A percentile compares a stretch with the other conserved stretches of the same genome.
phyloP scores from a whole-genome alignment of 2,888 invertebrate species.

The Platynereis dumerilii region DNA sequence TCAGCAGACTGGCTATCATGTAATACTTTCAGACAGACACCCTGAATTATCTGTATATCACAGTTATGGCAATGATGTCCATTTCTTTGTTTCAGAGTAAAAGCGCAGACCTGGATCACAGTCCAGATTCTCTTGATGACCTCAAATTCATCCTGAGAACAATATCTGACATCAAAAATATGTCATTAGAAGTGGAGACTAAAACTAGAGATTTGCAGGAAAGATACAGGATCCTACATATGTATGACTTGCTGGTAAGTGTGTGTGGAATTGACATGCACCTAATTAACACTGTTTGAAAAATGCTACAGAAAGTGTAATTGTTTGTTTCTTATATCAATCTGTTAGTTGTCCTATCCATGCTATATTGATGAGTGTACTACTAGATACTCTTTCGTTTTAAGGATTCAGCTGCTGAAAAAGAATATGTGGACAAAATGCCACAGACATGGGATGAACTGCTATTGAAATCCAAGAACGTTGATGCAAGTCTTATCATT shows the following conservation, averaged over 20 bases:
- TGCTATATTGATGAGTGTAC: too few relatives aligned
- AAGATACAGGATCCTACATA: slow-evolving; percentile 76
- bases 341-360: too few relatives aligned
- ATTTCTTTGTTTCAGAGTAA: slow-evolving; percentile 30
- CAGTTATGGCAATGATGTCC: too few relatives aligned
- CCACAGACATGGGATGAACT: slow-evolving; percentile 61
- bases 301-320: too few relatives aligned
- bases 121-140: slow-evolving; percentile 79
- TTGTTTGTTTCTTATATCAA: too few relatives aligned
- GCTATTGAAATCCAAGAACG: slow-evolving; percentile 62
- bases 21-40: too few relatives aligned
- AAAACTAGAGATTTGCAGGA: slow-evolving; percentile 77
- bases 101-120: slow-evolving; percentile 72
- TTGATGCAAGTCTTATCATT: slow-evolving; percentile 65
- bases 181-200: slow-evolving; percentile 80
- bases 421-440: slow-evolving; percentile 49
- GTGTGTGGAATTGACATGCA: not conserved
- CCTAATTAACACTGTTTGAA: not conserved
- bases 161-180: slow-evolving; percentile 76
- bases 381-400: too few relatives aligned
- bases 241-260: slow-evolving; percentile 69
- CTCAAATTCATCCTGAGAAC: slow-evolving; percentile 86
- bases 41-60: too few relatives aligned
- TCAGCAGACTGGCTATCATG: too few relatives aligned
- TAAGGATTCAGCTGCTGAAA: slow-evolving; percentile 57